Percentiles rank a stretch among this genome's conserved stretches.
These are phyloP conservation scores for Brachylomia viminalis DNA, from an alignment of 2,888 invertebrate genomes.

Conservation along the genomic window DNA sequence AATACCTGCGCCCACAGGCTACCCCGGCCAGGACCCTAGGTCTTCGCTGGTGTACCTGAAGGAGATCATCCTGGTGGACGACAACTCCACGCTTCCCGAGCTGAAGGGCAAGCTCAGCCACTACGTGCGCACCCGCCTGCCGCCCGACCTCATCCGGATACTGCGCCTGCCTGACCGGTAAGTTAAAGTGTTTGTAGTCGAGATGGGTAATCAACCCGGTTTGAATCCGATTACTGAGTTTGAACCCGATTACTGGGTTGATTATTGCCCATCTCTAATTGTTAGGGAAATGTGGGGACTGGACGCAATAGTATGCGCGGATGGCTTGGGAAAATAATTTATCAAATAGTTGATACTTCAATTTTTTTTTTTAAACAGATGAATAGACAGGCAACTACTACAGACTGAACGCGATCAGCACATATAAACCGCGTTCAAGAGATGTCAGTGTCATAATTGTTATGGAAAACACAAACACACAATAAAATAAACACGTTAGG, in stretches of 20 bases:
- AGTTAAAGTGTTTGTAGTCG: neutral
- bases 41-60: constrained; percentile 91
- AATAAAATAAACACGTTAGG: too few relatives aligned
- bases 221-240: neutral
- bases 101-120: constrained; percentile 94
- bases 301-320: neutral
- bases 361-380: neutral
- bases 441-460: too few relatives aligned
- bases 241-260: neutral
- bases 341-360: neutral
- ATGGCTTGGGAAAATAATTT: neutral
- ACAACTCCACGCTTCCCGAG: constrained; percentile 95
- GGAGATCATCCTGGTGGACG: constrained; percentile 98
- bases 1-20: constrained; percentile 72
- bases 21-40: constrained; percentile 84
- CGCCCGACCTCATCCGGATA: constrained; percentile 91
- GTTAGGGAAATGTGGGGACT: neutral
- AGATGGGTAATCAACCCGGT: neutral
- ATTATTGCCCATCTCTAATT: neutral
- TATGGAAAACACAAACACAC: too few relatives aligned
- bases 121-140: constrained; percentile 94
- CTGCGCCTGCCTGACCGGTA: constrained; percentile 91
- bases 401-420: too few relatives aligned
- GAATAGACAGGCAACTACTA: neutral
- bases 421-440: too few relatives aligned